A percentile compares a stretch with the other conserved stretches of the same genome.
Conservation (phyloP, 1,140 invertebrate species). For the Pararge aegeria region DNA sequence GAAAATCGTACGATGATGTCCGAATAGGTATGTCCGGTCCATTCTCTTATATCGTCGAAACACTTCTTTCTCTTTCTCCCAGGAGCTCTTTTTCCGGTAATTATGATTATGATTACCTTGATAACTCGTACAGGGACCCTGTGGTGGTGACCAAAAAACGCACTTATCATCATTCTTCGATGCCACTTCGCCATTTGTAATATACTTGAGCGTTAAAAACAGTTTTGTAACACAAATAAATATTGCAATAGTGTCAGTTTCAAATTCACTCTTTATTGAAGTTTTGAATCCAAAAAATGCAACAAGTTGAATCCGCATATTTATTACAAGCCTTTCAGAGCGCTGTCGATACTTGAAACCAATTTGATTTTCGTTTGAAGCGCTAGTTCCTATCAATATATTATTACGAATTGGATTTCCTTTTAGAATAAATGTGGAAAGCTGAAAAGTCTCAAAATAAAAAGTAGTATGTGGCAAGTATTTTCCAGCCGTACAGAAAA, state of each 20-base stretch:
- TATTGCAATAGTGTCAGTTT: not conserved
- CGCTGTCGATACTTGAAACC: conserved; percentile 2
- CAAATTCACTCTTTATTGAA: not conserved
- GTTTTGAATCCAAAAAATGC: conserved; percentile 1
- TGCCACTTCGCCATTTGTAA: no score
- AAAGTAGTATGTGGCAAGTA: not conserved
- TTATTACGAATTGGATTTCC: not conserved
- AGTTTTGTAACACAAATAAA: not conserved
- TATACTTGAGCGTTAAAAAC: no score
- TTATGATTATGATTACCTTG: no score
- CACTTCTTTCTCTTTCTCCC: no score
- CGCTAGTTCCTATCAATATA: not conserved
- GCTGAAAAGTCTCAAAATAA: conserved; percentile 36
- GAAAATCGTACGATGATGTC: no score
- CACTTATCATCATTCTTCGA: no score
- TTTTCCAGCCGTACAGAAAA: no score
- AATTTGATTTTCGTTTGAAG: conserved; percentile 3
- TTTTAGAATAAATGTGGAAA: conserved; percentile 28
- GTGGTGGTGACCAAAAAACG: no score
- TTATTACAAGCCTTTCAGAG: not conserved
- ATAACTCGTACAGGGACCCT: no score
- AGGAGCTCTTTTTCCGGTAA: no score
- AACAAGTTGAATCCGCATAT: conserved; percentile 4
- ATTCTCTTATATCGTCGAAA: no score
- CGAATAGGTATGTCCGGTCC: no score